Conservation (phyloP, 2,113 vertebrate genomes). For the Colossoma macropomum region DNA sequence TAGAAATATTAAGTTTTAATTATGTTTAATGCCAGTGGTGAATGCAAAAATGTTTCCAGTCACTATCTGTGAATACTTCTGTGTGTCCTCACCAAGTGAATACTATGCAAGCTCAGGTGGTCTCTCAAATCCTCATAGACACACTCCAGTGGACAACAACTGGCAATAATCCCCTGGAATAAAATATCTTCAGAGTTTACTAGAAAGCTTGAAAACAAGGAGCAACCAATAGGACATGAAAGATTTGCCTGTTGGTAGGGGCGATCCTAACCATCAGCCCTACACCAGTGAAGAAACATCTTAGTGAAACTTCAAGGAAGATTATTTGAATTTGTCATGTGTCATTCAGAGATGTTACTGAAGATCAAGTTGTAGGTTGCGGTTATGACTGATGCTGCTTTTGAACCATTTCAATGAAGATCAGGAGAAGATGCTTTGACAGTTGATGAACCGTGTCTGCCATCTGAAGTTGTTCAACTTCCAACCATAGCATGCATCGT, state of each 20-base stretch:
- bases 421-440: constrained; percentile 1
- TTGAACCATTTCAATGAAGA: constrained; percentile 5
- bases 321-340: constrained; percentile 28
- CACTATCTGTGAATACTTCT: no score
- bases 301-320: constrained; percentile 46
- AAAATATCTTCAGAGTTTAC: constrained; percentile 24
- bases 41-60: no score
- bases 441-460: neutral
- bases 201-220: constrained; percentile 36
- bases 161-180: constrained; percentile 32
- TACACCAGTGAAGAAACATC: constrained; percentile 44
- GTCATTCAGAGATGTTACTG: constrained; percentile 50
- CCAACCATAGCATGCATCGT: constrained; percentile 39
- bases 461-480: constrained; percentile 14
- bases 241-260: constrained; percentile 30
- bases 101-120: constrained; percentile 24
- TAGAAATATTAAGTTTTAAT: no score
- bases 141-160: constrained; percentile 18
- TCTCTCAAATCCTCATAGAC: constrained; percentile 17
- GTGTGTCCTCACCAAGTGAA: constrained; percentile 21
- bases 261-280: constrained; percentile 41
- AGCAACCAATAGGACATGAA: constrained; percentile 27
- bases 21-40: no score
- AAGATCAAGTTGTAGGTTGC: constrained; percentile 41
- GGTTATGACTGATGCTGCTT: constrained; percentile 44